A percentile compares a stretch with the other conserved stretches of the same genome.
phyloP scores from a whole-genome alignment of 2,888 invertebrate genomes.

The Sinopyrophorus schimmeli region DNA sequence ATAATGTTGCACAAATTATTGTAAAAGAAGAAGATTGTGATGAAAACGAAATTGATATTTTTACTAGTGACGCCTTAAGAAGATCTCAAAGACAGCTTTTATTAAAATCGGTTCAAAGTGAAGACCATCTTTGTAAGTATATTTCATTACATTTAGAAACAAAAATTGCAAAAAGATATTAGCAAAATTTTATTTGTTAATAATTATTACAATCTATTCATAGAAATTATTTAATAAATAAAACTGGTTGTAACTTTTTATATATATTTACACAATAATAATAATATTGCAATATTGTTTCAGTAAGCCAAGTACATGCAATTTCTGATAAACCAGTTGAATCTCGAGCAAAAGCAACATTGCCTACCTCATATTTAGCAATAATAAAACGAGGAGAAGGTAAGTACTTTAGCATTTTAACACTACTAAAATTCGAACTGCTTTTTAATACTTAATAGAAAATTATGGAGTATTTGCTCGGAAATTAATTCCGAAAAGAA shows the following conservation, averaged over 20 bases:
- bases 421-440: no score
- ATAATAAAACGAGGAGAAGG: constrained; percentile 57
- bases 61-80: constrained; percentile 11
- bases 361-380: constrained; percentile 68
- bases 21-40: constrained; percentile 23
- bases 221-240: background rate
- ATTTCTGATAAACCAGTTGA: constrained; percentile 68
- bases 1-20: constrained; percentile 5
- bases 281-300: no score
- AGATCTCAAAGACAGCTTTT: constrained; percentile 31
- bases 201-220: no score
- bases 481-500: constrained; percentile 67
- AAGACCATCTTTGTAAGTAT: constrained; percentile 47
- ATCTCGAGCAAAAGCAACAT: constrained; percentile 76
- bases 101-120: constrained; percentile 37
- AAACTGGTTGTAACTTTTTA: background rate
- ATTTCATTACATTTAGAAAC: no score
- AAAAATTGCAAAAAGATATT: no score
- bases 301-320: constrained; percentile 50
- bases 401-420: no score
- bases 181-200: no score
- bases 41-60: background rate
- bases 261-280: background rate
- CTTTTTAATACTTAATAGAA: constrained; percentile 42
- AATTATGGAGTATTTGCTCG: constrained; percentile 69